A percentile compares a stretch with the other conserved stretches of the same genome.
These are phyloP conservation scores for Esox niger DNA, from an alignment of 2,113 vertebrate species.

Conservation along the genomic window DNA sequence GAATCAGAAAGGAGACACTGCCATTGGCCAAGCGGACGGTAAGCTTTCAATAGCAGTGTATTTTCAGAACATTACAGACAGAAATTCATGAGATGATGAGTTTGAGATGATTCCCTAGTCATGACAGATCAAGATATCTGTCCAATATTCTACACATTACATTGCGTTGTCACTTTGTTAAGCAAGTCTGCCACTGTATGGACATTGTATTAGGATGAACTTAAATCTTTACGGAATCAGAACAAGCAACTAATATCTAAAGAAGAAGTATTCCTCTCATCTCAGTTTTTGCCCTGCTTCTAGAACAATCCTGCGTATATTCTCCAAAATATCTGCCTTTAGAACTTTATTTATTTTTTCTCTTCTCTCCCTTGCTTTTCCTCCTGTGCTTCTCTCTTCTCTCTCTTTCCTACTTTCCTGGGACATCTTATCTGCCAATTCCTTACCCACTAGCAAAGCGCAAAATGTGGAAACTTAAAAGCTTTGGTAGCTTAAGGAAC, in stretches of 20 bases:
- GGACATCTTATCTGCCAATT: conserved; percentile 40
- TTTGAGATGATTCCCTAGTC: no score
- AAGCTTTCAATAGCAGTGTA: conserved; percentile 31
- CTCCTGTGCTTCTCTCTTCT: conserved; percentile 45
- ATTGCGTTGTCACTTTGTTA: no score
- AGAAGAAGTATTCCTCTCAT: neutral
- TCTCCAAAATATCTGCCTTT: neutral
- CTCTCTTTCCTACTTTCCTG: conserved; percentile 24
- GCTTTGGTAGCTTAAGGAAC: conserved; percentile 98
- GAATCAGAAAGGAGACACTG: conserved; percentile 84
- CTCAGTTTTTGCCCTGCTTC: neutral
- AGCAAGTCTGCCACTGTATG: no score
- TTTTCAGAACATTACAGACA: no score
- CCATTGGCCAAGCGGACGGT: conserved; percentile 86
- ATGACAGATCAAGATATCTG: no score
- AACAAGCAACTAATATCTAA: neutral
- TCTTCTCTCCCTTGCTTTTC: conserved; percentile 11
- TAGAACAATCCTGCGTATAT: neutral
- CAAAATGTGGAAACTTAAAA: conserved; percentile 98
- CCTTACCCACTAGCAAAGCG: conserved; percentile 84
- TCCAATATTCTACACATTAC: no score
- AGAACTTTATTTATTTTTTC: conserved; percentile 11
- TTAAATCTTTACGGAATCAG: neutral
- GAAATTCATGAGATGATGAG: no score
- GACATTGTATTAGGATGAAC: no score